These are phyloP conservation scores for Stegophylla sp. DNA, from an alignment of 2,888 invertebrate species.

Conservation along the genomic window DNA sequence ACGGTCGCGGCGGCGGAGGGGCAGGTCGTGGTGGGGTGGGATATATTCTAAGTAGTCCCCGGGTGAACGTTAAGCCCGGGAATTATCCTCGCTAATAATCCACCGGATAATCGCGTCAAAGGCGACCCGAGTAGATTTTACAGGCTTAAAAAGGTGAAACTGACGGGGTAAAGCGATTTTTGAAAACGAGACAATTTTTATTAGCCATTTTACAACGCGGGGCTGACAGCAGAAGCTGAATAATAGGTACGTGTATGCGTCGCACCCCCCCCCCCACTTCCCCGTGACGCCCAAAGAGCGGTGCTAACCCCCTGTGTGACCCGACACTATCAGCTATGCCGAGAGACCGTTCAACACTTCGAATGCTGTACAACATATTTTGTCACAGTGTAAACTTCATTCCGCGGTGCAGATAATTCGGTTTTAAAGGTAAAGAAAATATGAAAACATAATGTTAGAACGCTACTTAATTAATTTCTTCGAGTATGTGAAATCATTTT, in stretches of 20 bases:
- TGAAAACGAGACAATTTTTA: slow-evolving; percentile 7
- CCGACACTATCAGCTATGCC: not conserved
- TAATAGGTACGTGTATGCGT: too few relatives aligned
- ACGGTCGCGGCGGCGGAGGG: not conserved
- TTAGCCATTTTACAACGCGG: not conserved
- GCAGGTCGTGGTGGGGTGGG: not conserved
- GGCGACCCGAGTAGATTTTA: slow-evolving; percentile 27
- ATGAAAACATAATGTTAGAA: too few relatives aligned
- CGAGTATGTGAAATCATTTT: too few relatives aligned
- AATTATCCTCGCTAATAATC: slow-evolving; percentile 17
- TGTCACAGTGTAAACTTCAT: too few relatives aligned
- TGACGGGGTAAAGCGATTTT: slow-evolving; percentile 3
- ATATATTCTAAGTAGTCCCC: slow-evolving; percentile 22
- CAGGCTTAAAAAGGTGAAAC: slow-evolving; percentile 25
- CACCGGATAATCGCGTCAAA: slow-evolving; percentile 35
- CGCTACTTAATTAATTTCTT: too few relatives aligned
- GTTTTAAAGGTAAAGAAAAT: too few relatives aligned
- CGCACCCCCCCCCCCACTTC: too few relatives aligned
- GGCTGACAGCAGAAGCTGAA: too few relatives aligned
- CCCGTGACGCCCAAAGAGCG: not conserved
- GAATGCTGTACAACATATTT: too few relatives aligned
- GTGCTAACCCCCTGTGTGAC: not conserved
- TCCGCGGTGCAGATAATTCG: too few relatives aligned
- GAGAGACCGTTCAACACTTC: too few relatives aligned
- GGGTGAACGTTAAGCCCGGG: slow-evolving; percentile 34